Evolutionary conservation across 2,113 vertebrate genomes (phyloP).

Genomic region (Ammodytes dubius): DNA sequence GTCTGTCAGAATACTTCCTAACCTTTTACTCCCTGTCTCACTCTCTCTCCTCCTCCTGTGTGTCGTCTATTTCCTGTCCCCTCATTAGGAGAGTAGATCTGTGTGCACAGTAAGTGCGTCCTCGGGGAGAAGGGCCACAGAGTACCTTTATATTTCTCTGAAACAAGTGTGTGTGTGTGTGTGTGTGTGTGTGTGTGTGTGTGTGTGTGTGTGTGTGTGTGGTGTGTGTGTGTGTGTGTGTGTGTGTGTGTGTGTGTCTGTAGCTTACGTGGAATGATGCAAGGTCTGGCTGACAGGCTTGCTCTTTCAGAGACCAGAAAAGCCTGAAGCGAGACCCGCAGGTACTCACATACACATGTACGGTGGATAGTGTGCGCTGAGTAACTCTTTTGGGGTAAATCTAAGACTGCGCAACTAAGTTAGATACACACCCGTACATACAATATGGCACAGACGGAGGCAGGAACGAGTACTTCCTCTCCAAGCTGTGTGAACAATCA

Average conservation of each 20-base stretch:
- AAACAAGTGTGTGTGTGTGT: conserved; percentile 29
- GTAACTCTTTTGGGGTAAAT: conserved; percentile 41
- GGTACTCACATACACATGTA: conserved; percentile 15
- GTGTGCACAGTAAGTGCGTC: conserved; percentile 67
- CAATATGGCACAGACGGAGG: neutral
- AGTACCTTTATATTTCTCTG: conserved; percentile 42
- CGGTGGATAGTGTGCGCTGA: conserved; percentile 7
- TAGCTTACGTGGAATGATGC: conserved; percentile 36
- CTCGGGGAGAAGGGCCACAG: conserved; percentile 60
- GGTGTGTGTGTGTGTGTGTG: conserved; percentile 34
- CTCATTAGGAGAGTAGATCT: conserved; percentile 69
- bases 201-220: conserved; percentile 4
- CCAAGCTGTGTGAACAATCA: neutral
- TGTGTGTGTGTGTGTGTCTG: conserved; percentile 30
- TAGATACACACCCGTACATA: conserved; percentile 1
- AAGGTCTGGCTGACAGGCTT: conserved; percentile 49
- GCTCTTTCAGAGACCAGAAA: conserved; percentile 55
- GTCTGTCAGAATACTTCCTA: conserved; percentile 30
- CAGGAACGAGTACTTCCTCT: conserved; percentile 3
- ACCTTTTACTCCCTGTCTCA: conserved; percentile 8
- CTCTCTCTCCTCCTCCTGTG: neutral
- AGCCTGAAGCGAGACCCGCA: conserved; percentile 47
- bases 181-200: neutral
- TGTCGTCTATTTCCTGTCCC: conserved; percentile 51
- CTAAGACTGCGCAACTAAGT: conserved; percentile 18